Base-by-base conservation (phyloP, 2,888 invertebrate species). In the Drosophila parthenogenetica region DNA sequence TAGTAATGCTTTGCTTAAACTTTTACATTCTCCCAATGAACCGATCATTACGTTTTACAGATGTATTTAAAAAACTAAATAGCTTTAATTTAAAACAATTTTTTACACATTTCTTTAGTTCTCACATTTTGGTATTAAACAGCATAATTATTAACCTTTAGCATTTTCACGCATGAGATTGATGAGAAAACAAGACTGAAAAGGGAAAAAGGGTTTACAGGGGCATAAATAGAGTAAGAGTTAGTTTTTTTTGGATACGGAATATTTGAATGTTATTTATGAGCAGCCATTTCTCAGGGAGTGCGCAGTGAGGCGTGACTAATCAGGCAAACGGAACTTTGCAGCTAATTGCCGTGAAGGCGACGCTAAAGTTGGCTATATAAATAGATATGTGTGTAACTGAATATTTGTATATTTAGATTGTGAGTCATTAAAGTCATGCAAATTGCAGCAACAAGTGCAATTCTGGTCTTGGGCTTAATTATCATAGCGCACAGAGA, bases 401-500 rank as follows among this genome's bases (percentile, higher is more conserved):
- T 29, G 29, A 29, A 29, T 29, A 19, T 19, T 2, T 43, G 13
- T 43, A 19, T 43, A 13, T 29, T 10, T 35, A 35, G 32, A 45
- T 35, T 64, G 39, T 75, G 76, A 73, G 53, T 77, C 76, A 74
- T 73, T 74, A 65, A 69, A 59, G 63, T 53, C 64, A 83, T 83
- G 83, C 83, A 84, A 84, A 84, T 84, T 84, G 83, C 83, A 57
- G 87, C 86, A 84, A 84, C 83, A 84, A 84, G 83, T 87, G 83
- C 82, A 40, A 59, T 48, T 49, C 61, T 39, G 16, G 40, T 48
- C 69, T 58, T 45, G 64, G 59, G 85, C 80, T 83, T 83, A 87
- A 83, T 83, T 83, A 87, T 83, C 87, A 83, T 85, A 87, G 83
- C 61, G 69, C 75, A 77, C 81, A 77, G 57, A 45, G 69, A 17